Conservation (phyloP, 2,888 invertebrate genomes). For the Drosophila peninsularis region DNA sequence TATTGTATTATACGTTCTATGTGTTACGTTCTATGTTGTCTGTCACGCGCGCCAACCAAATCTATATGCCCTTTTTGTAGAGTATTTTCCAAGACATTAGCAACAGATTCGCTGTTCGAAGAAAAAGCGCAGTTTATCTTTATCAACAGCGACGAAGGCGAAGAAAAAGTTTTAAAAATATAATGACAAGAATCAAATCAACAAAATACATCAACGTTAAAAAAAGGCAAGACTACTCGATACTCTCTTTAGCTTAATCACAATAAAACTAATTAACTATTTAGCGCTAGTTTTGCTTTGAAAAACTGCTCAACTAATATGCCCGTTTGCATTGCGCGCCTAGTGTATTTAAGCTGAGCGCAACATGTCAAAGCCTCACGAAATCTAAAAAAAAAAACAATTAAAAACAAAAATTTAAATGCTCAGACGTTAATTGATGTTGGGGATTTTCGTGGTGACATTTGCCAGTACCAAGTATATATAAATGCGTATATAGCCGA, state of each 20-base stretch:
- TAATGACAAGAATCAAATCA: constrained; percentile 15
- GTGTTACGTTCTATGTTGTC: too few relatives aligned
- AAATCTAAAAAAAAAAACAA: constrained; percentile 14
- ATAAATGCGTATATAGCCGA: not conserved
- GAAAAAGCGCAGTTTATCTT: constrained; percentile 53
- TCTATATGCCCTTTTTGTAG: not conserved
- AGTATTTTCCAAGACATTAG: constrained; percentile 4
- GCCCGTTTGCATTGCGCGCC: not conserved
- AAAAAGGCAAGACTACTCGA: not conserved
- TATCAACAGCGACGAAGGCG: constrained; percentile 36
- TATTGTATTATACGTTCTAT: too few relatives aligned
- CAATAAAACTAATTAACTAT: not conserved
- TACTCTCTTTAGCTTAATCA: not conserved
- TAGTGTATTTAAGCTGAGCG: constrained; percentile 6
- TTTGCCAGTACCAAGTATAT: constrained; percentile 10
- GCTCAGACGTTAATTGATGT: constrained; percentile 49
- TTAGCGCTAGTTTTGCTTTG: not conserved
- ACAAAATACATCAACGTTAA: too few relatives aligned
- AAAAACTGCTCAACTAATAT: not conserved
- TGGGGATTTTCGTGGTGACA: constrained; percentile 28
- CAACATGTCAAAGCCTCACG: constrained; percentile 8
- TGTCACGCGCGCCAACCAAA: not conserved
- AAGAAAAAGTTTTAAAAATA: constrained; percentile 17
- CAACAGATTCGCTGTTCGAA: constrained; percentile 36
- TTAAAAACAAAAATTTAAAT: constrained; percentile 31